Base-by-base conservation (phyloP, 92 coral and sea anemone species). In the Desmophyllum pertusum region DNA sequence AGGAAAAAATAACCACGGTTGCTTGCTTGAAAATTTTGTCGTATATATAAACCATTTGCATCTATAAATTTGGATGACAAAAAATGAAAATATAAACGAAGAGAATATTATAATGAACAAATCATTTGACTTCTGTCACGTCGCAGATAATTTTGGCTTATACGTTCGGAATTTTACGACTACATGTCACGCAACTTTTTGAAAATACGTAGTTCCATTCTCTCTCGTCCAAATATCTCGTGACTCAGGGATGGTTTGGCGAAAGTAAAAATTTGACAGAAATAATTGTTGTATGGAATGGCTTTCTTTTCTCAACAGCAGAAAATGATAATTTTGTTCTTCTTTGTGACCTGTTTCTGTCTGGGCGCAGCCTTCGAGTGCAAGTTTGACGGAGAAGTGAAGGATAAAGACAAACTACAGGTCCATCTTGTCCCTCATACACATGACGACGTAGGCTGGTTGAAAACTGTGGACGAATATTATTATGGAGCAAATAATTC, bases 381-480 rank as follows among this genome's bases (percentile, higher is more conserved):
- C 57, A 79, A 85, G 9, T 37, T 59, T 21, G 74, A 74, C 6
- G 87, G 77, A 23, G 19, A 5, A 27, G 25, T n/a, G n/a, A 3
- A 1, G n/a, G 35, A 76, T 30, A 65, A 68, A n/a, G 80, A 83
- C 17, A 93, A 93, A 70, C 85, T 96, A 13, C 97, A 96, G 42
- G 76, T 96, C 42, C 99, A 96, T 43, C 88, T 96, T 31, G 97
- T 96, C 0, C 91, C 99, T 18, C 99, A 96, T 88, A 96, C 99
- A 3, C 99, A 96, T 57, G 95, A 96, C 57, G 99, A 96, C 53
- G 99, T 96, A 0, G 98, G 98, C 13, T 94, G 98, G 98, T 85
- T 95, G 76, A 95, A 95, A 63, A 95, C 98, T 10, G 95, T 95
- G 1, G 98, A 95, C 76, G 88, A 95, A 61, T 95, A 95, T 79